Evolutionary conservation across 2,888 invertebrate species (phyloP).

Genomic region (Tigriopus californicus): DNA sequence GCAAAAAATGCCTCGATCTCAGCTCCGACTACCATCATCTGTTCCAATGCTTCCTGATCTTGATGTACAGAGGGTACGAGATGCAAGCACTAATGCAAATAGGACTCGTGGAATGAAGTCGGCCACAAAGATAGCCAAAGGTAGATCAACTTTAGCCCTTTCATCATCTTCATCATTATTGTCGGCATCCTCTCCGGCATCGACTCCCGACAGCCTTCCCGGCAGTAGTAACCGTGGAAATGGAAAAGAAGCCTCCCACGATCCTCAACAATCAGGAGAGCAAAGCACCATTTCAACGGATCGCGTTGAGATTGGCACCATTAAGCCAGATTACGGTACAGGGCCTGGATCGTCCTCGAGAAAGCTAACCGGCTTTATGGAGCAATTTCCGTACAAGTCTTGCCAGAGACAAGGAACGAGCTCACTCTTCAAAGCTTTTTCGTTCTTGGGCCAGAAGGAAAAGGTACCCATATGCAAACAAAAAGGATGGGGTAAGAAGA

Average conservation of each 20-base stretch:
- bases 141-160: too few relatives aligned
- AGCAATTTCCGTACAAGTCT: constrained; percentile 9
- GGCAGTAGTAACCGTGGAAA: neutral
- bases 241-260: neutral
- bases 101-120: too few relatives aligned
- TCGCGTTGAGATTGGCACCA: neutral
- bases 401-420: neutral
- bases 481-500: neutral
- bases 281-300: neutral
- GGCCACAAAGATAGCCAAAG: too few relatives aligned
- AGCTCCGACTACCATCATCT: neutral
- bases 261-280: neutral
- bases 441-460: neutral
- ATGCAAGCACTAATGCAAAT: too few relatives aligned
- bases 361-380: neutral
- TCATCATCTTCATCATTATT: too few relatives aligned
- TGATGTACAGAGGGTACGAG: too few relatives aligned
- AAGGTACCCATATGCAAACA: neutral
- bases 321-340: neutral
- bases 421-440: too few relatives aligned
- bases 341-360: neutral
- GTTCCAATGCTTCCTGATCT: too few relatives aligned
- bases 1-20: neutral
- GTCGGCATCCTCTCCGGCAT: too few relatives aligned
- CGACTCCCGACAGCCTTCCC: neutral